These are phyloP conservation scores for Triplophysa tibetana DNA, from an alignment of 2,113 vertebrate species.

Conservation along the genomic window DNA sequence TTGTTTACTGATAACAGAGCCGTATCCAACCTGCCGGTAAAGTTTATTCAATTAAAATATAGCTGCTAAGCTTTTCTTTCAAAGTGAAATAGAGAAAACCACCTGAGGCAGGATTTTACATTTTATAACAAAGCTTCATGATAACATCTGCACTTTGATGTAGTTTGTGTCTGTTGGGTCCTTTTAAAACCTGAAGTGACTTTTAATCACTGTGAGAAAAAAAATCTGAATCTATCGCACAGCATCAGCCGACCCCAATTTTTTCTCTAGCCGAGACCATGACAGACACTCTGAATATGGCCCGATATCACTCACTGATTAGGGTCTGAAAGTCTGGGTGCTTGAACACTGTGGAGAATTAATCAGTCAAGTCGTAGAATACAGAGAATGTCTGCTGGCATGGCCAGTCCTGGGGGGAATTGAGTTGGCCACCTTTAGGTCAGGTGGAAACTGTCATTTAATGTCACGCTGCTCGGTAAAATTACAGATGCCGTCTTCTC, in stretches of 20 bases:
- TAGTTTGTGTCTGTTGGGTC: neutral
- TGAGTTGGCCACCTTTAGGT: slow-evolving; percentile 42
- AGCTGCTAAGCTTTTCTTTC: slow-evolving; percentile 12
- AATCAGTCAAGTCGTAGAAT: slow-evolving; percentile 49
- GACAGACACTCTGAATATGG: slow-evolving; percentile 28
- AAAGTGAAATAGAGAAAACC: slow-evolving; percentile 10
- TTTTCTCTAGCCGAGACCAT: slow-evolving; percentile 3
- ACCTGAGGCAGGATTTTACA: slow-evolving; percentile 16
- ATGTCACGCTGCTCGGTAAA: slow-evolving; percentile 45
- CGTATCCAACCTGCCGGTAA: neutral
- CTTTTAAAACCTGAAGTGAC: slow-evolving; percentile 1
- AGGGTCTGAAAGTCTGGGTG: slow-evolving; percentile 40
- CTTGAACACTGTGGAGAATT: slow-evolving; percentile 45
- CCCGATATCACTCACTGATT: slow-evolving; percentile 45
- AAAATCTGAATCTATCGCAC: neutral
- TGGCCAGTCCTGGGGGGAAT: slow-evolving; percentile 39
- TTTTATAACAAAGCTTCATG: slow-evolving; percentile 5
- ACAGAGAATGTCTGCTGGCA: slow-evolving; percentile 26
- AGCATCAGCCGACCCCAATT: slow-evolving; percentile 27
- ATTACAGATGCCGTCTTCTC: slow-evolving; percentile 44
- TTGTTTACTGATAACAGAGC: neutral
- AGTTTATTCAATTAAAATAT: slow-evolving; percentile 18
- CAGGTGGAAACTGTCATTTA: slow-evolving; percentile 52
- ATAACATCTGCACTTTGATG: slow-evolving; percentile 26
- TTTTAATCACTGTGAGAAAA: slow-evolving; percentile 17